These are phyloP conservation scores for Chaitophorus viminalis DNA, from an alignment of 2,888 invertebrate genomes.

Conservation along the genomic window DNA sequence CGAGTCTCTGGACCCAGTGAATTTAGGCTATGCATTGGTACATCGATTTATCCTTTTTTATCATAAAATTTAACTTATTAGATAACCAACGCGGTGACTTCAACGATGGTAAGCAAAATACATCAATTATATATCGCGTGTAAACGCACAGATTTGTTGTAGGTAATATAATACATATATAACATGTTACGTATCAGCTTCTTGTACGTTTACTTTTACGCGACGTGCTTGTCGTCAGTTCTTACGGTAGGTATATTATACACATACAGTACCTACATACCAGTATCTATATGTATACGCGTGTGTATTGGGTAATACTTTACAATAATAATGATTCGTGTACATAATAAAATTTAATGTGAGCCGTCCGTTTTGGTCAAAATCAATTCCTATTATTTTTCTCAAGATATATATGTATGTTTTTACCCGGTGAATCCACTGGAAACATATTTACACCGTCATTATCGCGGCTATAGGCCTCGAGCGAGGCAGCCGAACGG, in stretches of 20 bases:
- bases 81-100: background rate
- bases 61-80: no score
- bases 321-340: background rate
- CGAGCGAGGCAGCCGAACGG: background rate
- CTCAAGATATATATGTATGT: background rate
- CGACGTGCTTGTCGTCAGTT: background rate
- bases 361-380: background rate
- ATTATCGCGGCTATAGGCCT: background rate
- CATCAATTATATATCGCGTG: background rate
- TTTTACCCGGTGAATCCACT: background rate
- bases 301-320: background rate
- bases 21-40: no score
- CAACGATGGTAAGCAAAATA: background rate
- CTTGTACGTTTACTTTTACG: background rate
- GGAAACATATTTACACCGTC: background rate
- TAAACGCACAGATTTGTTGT: no score
- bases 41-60: no score
- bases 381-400: background rate
- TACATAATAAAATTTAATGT: slow-evolving; percentile 7
- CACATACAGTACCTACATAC: background rate
- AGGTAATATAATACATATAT: no score
- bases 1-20: no score
- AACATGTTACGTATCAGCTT: no score
- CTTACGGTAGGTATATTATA: background rate
- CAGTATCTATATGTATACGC: background rate